Conservation (phyloP, 64 coral and sea anemone species). For the Stylophora pistillata region DNA sequence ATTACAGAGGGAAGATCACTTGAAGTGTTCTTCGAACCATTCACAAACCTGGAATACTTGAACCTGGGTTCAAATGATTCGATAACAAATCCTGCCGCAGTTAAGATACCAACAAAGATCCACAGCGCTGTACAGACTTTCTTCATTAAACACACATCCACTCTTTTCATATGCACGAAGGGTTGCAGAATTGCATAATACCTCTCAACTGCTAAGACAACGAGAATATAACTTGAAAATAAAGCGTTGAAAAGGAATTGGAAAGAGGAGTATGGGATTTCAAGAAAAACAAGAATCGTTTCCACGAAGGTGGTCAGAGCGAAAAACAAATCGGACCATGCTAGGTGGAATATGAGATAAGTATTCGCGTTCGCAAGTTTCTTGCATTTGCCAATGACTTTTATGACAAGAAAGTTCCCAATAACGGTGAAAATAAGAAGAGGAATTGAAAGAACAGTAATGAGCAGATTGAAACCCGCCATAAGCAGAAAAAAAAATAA, state of each 20-base stretch:
- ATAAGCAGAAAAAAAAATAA: background rate
- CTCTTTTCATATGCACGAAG: conserved; percentile 39
- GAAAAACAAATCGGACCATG: conserved; percentile 2
- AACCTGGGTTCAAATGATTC: too few relatives aligned
- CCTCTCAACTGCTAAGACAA: conserved; percentile 47
- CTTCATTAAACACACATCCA: background rate
- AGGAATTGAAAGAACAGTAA: background rate
- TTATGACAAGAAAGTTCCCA: conserved; percentile 24
- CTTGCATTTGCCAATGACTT: background rate
- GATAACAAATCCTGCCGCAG: background rate
- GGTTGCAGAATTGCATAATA: conserved; percentile 59
- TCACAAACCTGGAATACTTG: background rate
- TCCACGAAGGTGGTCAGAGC: background rate
- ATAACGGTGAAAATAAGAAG: conserved; percentile 5
- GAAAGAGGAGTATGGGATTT: background rate
- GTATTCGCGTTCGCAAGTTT: background rate
- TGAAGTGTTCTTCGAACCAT: background rate
- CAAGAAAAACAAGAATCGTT: background rate
- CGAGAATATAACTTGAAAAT: conserved; percentile 14
- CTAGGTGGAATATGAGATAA: background rate
- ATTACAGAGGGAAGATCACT: background rate
- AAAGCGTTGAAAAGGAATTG: background rate
- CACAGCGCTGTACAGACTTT: background rate
- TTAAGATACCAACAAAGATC: background rate
- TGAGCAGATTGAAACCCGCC: background rate